Conservation (phyloP, 1,140 invertebrate genomes). For the Drosophila rufa region DNA sequence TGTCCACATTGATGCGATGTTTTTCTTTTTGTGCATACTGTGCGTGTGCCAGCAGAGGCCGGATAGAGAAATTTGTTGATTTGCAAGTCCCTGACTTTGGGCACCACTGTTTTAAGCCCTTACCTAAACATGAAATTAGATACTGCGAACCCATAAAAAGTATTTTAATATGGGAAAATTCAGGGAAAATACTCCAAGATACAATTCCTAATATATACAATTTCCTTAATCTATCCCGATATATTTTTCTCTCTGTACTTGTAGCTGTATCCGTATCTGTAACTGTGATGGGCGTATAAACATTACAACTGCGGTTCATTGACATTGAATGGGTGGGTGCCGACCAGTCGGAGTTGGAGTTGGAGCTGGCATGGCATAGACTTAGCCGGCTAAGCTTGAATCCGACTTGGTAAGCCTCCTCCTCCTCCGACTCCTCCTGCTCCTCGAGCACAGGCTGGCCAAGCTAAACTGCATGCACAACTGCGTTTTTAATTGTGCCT, state of each 20-base stretch:
- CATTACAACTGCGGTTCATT: constrained; percentile 72
- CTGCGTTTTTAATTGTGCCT: constrained; percentile 81
- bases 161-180: too few species aligned
- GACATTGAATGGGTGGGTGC: constrained; percentile 72
- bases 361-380: constrained; percentile 6
- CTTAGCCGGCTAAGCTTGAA: constrained; percentile 37
- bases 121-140: too few species aligned
- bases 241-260: constrained; percentile 7
- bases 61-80: too few species aligned
- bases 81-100: too few species aligned
- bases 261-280: constrained; percentile 40
- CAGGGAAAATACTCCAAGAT: too few species aligned
- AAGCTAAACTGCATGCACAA: constrained; percentile 45
- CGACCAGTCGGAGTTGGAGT: neutral
- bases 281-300: constrained; percentile 53
- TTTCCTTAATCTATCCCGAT: too few species aligned
- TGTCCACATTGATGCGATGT: too few species aligned
- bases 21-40: too few species aligned
- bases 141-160: neutral
- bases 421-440: neutral
- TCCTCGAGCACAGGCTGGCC: constrained; percentile 7
- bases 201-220: neutral
- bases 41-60: too few species aligned
- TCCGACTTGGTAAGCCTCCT: constrained; percentile 17
- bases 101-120: too few species aligned